phyloP scores from a whole-genome alignment of 2,113 vertebrate species.

The Dolichotis patagonum region DNA sequence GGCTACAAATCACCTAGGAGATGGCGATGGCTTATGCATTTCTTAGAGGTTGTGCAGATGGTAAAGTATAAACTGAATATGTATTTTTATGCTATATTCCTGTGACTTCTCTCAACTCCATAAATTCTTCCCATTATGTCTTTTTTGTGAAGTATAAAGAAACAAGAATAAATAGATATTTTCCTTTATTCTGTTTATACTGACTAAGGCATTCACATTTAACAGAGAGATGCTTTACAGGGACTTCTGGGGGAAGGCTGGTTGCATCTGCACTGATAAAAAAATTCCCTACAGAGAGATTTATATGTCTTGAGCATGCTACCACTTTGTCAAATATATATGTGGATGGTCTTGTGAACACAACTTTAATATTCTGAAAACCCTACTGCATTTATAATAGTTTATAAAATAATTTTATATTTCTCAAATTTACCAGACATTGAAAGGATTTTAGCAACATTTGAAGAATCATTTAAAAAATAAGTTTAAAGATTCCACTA shows the following conservation, averaged over 20 bases:
- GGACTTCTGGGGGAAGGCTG: neutral
- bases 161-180: neutral
- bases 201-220: neutral
- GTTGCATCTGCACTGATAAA: neutral
- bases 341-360: neutral
- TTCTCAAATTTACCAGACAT: neutral
- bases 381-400: neutral
- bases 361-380: constrained; percentile 15
- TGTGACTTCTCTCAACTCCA: neutral
- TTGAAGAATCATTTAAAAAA: neutral
- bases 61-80: neutral
- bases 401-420: neutral
- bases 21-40: neutral
- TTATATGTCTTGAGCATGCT: neutral
- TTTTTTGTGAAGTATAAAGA: neutral
- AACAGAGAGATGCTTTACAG: neutral
- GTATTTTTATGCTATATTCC: neutral
- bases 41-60: neutral
- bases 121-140: neutral
- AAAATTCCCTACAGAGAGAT: neutral
- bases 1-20: neutral
- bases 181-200: neutral
- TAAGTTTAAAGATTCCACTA: neutral
- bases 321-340: neutral
- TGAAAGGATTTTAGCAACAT: neutral